Base-by-base conservation (phyloP, 2,888 invertebrate genomes). In the Agonopterix arenella region DNA sequence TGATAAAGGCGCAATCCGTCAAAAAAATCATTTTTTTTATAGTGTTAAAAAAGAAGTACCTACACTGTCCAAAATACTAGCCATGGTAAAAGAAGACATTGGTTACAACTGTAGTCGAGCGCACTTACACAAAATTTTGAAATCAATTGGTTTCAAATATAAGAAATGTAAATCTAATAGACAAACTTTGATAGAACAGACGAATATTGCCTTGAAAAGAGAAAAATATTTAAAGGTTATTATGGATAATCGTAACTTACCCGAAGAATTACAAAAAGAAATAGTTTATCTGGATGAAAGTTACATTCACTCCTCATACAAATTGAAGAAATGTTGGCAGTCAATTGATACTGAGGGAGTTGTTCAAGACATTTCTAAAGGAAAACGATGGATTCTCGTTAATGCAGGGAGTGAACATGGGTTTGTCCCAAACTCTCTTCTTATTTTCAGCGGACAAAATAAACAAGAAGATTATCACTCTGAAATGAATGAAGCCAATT, bases 271-370 rank as follows among this genome's bases (percentile, higher is more conserved):
- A 5, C 36, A 46, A 52, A 54, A 59, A 52, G 11, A 59, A 41
- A 57, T 63, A n/a, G 55, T 65, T 44, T 63, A 61, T 53, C 47
- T 64, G n/a, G 62, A 65, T 57, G 64, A 65, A 46, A 65, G 60
- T 46, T n/a, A n/a, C n/a, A n/a, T n/a, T n/a, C n/a, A n/a, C n/a
- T n/a, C n/a, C n/a, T n/a, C n/a, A n/a, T n/a, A 57, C 44, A 61
- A 57, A 47, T 16, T 58, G 11, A 56, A 50, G 13, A 61, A 55
- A 54, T 61, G 60, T 48, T 61, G 63, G 60, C 58, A 64, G 40
- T 53, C 54, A 2, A 45, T 48, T 9, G 46, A 54, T 45, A 10
- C 36, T 11, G 11, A 8, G 2, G 36, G 45, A 8, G 36, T 45
- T 2, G 8, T 1, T 8, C 2, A 45, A 11, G 8, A 45, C 8